Conservation (phyloP, 2,888 invertebrate species). For the Pyrrhosoma nymphula region DNA sequence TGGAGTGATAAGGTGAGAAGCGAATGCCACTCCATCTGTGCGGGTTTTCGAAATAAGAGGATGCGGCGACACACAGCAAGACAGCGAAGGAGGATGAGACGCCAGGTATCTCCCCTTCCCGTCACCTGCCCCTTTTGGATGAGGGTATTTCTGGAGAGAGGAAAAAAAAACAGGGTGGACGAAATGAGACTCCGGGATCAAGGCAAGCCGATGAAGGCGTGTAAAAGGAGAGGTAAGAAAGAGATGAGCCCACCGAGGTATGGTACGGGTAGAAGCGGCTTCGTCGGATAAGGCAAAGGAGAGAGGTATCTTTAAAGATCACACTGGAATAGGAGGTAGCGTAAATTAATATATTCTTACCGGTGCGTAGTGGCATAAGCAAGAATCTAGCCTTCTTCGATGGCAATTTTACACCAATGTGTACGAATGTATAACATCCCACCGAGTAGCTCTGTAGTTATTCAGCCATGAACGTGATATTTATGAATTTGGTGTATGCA, state of each 20-base stretch:
- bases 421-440: too few relatives aligned
- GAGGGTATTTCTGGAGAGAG: background rate
- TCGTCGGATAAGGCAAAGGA: background rate
- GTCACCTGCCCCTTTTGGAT: background rate
- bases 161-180: background rate
- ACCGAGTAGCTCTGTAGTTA: too few relatives aligned
- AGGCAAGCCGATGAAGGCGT: background rate
- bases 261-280: background rate
- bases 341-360: too few relatives aligned
- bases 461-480: too few relatives aligned
- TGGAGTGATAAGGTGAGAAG: slow-evolving; percentile 26
- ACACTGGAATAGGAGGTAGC: background rate
- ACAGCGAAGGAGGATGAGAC: background rate
- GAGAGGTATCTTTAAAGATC: background rate
- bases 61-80: background rate
- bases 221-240: background rate
- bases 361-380: too few relatives aligned
- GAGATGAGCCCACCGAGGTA: background rate
- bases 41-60: slow-evolving; percentile 22
- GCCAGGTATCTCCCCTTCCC: background rate
- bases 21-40: background rate
- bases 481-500: too few relatives aligned
- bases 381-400: too few relatives aligned
- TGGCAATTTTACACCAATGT: too few relatives aligned
- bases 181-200: slow-evolving; percentile 9